These are phyloP conservation scores for Pteronura brasiliensis DNA, from an alignment of 2,113 vertebrate species.

Conservation along the genomic window DNA sequence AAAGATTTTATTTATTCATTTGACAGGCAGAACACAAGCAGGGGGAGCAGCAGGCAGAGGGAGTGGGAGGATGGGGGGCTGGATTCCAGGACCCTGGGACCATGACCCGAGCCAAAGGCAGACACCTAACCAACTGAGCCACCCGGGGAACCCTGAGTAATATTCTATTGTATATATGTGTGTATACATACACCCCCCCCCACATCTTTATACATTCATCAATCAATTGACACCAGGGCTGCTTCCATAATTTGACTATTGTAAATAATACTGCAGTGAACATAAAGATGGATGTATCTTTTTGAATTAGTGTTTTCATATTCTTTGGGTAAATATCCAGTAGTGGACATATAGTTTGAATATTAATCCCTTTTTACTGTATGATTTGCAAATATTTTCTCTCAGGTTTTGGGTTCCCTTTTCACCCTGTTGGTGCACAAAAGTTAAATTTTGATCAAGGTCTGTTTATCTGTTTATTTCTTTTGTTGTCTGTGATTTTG, in stretches of 20 bases:
- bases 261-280: background rate
- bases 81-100: background rate
- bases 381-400: background rate
- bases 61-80: background rate
- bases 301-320: background rate
- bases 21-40: background rate
- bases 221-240: background rate
- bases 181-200: no score
- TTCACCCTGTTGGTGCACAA: background rate
- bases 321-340: background rate
- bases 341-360: background rate
- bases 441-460: background rate
- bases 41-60: background rate
- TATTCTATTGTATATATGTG: no score
- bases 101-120: background rate
- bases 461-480: background rate
- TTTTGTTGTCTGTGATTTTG: background rate
- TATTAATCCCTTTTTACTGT: background rate
- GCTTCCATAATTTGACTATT: background rate
- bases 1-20: background rate
- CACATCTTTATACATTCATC: background rate
- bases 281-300: background rate
- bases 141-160: background rate
- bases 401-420: background rate
- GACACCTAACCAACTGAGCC: background rate